These are phyloP conservation scores for Slavum lentiscoides DNA, from an alignment of 2,888 invertebrate genomes.

Conservation along the genomic window DNA sequence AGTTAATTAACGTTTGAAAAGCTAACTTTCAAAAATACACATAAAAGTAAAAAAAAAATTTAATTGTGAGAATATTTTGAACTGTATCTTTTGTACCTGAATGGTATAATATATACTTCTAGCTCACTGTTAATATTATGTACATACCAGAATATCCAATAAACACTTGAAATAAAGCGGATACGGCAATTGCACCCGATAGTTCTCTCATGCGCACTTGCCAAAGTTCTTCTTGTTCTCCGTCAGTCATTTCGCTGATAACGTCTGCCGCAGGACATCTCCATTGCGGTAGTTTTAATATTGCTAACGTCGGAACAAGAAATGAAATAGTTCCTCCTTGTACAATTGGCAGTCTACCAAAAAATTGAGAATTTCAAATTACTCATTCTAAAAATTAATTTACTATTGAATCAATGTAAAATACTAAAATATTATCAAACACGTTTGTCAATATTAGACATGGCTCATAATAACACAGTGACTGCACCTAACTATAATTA, in stretches of 20 bases:
- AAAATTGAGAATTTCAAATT: not conserved
- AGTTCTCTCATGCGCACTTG: constrained; percentile 76
- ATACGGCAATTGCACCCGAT: constrained; percentile 80
- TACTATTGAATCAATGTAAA: not conserved
- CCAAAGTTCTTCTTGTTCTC: constrained; percentile 69
- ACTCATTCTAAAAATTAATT: not conserved
- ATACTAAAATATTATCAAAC: not conserved
- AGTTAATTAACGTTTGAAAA: too few species aligned
- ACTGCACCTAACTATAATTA: too few species aligned
- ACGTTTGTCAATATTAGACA: too few species aligned
- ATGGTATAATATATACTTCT: too few species aligned
- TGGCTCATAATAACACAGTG: too few species aligned
- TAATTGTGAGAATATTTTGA: too few species aligned
- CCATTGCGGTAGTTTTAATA: constrained; percentile 73
- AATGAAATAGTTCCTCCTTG: constrained; percentile 81
- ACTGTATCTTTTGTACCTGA: too few species aligned
- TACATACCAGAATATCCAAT: constrained; percentile 64
- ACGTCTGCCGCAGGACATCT: constrained; percentile 67
- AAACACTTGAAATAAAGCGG: constrained; percentile 75
- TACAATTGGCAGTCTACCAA: constrained; percentile 69
- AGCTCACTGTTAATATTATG: not conserved
- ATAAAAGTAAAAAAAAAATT: too few species aligned
- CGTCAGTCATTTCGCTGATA: constrained; percentile 64
- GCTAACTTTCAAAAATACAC: too few species aligned
- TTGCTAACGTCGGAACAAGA: constrained; percentile 76